Conservation (phyloP, 2,888 invertebrate genomes). For the Lasius fuliginosus region DNA sequence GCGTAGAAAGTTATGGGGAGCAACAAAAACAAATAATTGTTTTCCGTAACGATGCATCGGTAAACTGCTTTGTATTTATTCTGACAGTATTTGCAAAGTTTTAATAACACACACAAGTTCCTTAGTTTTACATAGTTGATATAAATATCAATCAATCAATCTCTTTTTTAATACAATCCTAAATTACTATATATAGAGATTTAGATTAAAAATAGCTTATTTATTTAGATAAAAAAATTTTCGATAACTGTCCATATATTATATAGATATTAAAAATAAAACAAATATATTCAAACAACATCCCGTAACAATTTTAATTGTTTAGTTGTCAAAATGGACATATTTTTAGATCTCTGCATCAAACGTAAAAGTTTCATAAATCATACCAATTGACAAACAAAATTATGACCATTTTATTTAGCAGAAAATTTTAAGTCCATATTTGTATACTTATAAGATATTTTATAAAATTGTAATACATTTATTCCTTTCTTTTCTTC, state of each 20-base stretch:
- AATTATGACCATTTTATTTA: background rate
- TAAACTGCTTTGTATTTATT: slow-evolving; percentile 64
- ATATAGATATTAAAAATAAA: background rate
- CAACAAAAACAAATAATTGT: slow-evolving; percentile 73
- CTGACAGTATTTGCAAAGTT: slow-evolving; percentile 47
- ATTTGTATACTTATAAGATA: background rate
- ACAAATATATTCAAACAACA: background rate
- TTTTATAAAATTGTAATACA: background rate
- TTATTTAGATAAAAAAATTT: background rate
- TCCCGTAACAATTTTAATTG: background rate
- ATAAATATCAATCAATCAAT: background rate
- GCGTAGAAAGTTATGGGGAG: slow-evolving; percentile 63
- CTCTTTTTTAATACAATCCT: background rate
- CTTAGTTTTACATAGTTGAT: background rate
- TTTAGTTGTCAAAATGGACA: background rate
- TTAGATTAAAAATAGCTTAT: background rate
- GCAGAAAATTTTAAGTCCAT: background rate
- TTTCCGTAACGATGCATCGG: slow-evolving; percentile 68
- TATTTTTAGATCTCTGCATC: background rate
- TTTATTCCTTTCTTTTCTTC: background rate
- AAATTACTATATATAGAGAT: no score
- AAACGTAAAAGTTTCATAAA: background rate
- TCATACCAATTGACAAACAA: background rate
- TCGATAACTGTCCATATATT: background rate
- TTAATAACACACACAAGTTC: slow-evolving; percentile 8